phyloP scores from a whole-genome alignment of 1,140 invertebrate species.

The Aphis gossypii region DNA sequence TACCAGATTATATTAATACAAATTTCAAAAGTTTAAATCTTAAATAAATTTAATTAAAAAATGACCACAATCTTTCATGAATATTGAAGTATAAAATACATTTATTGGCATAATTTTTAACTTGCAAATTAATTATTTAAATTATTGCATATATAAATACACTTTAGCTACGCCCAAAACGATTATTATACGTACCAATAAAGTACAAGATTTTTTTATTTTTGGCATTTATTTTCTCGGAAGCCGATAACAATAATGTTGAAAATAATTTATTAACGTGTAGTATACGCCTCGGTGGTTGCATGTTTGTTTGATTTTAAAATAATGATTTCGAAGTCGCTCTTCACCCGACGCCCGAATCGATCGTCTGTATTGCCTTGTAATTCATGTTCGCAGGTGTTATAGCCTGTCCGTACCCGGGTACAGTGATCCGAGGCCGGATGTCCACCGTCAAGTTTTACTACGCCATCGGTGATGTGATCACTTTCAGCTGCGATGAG shows the following conservation, averaged over 20 bases:
- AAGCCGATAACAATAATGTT: background rate
- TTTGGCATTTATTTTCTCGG: background rate
- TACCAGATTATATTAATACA: too few species aligned
- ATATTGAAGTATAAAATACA: background rate
- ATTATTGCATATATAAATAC: background rate
- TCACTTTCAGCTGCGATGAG: constrained; percentile 82
- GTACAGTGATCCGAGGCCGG: constrained; percentile 81
- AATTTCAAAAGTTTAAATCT: background rate
- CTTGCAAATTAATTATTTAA: background rate
- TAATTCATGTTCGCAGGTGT: constrained; percentile 68
- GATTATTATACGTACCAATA: background rate
- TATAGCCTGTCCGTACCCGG: constrained; percentile 84
- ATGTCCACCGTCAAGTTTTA: constrained; percentile 88
- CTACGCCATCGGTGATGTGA: constrained; percentile 84
- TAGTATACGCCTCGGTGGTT: background rate
- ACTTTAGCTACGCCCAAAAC: background rate
- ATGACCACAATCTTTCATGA: background rate
- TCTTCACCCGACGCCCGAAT: background rate
- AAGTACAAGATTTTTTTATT: background rate
- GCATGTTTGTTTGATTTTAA: background rate
- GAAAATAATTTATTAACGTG: too few species aligned
- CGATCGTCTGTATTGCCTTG: background rate
- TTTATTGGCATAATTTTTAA: background rate
- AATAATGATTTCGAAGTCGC: constrained; percentile 8
- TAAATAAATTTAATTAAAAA: background rate